Base-by-base conservation (phyloP, 2,797 vertebrate genomes). In the Fringilla coelebs region DNA sequence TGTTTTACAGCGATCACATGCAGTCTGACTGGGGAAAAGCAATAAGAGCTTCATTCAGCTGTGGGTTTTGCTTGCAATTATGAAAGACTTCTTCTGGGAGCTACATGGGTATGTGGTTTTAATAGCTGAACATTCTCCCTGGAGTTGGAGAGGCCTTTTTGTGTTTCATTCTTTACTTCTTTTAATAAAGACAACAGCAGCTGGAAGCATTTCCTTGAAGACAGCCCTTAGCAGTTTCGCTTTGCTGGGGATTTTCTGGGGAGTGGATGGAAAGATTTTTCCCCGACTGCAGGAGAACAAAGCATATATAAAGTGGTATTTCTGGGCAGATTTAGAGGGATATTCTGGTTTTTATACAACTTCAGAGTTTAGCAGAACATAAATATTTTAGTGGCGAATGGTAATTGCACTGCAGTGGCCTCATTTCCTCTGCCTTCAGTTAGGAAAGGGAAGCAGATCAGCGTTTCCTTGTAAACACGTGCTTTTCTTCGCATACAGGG, bases 161-260 rank as follows among this genome's bases (percentile, higher is more conserved):
- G 71, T 87, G 61, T 94, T 90, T 85, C 79, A 83, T 85, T 78
- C 88, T 92, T 95, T 91, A 61, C 73, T 88, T 80, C 82, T 96
- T 95, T 91, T 96, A 84, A 88, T 94, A 84, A 88, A 93, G 91
- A 94, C 85, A 94, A 88, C 76, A 91, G 70, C 73, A 93, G 62
- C 76, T 95, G 76, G 68, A 94, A 94, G 51, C 20, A 41, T 75
- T 95, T 94, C 70, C 93, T 90, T 94, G 66, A 91, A 91, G 82
- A 75, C 20, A 65, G 41, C 49, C 41, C 49, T 88, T 29, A 65
- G 75, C 11, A 7, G 17, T 61, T 87, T 89, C 74, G 41, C 63
- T 83, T 93, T 65, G 67, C 68, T 63, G 61, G 43, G 19, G 7
- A 77, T 95, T 93, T 77, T 89, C 66, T 62, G 61, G 51, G 48